Percentiles rank a stretch among this genome's conserved stretches.
Evolutionary conservation across 2,797 vertebrate genomes (phyloP).

Genomic region (Sorex maritimensis): DNA sequence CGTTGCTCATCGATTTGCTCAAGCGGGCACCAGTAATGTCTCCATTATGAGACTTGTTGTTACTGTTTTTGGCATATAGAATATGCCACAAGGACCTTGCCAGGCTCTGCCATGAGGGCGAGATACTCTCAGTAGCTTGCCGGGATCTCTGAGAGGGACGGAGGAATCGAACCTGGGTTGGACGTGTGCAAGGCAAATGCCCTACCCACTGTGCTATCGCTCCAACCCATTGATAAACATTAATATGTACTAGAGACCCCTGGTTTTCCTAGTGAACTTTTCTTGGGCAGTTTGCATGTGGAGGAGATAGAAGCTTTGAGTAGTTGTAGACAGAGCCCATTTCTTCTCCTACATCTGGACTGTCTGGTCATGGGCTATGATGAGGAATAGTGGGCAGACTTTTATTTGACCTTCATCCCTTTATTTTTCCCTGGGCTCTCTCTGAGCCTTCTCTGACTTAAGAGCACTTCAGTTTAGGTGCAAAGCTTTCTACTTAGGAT

Average conservation of each 20-base stretch:
- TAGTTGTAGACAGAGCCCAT: not conserved
- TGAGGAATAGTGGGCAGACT: not conserved
- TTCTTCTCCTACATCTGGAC: not conserved
- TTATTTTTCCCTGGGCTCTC: not conserved
- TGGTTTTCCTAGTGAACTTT: not conserved
- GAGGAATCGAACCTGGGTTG: too few relatives aligned
- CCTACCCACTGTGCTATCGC: too few relatives aligned
- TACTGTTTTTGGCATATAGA: too few relatives aligned
- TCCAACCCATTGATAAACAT: not conserved
- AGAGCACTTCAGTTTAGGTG: not conserved
- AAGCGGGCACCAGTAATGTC: too few relatives aligned
- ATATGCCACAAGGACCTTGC: too few relatives aligned
- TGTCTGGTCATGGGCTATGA: not conserved
- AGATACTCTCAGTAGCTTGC: too few relatives aligned
- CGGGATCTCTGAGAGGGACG: too few relatives aligned
- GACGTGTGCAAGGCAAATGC: too few relatives aligned
- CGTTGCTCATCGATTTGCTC: too few relatives aligned
- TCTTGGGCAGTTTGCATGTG: not conserved
- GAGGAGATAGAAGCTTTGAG: not conserved
- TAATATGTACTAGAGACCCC: not conserved
- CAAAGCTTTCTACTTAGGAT: not conserved
- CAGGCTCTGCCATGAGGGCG: too few relatives aligned
- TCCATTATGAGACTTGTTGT: too few relatives aligned
- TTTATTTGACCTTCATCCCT: not conserved
- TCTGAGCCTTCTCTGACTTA: not conserved